Evolutionary conservation across 2,797 vertebrate species (phyloP), one percentile per base, ranked within the genome.

Genomic region (Hephaestus fuliginosus): DNA sequence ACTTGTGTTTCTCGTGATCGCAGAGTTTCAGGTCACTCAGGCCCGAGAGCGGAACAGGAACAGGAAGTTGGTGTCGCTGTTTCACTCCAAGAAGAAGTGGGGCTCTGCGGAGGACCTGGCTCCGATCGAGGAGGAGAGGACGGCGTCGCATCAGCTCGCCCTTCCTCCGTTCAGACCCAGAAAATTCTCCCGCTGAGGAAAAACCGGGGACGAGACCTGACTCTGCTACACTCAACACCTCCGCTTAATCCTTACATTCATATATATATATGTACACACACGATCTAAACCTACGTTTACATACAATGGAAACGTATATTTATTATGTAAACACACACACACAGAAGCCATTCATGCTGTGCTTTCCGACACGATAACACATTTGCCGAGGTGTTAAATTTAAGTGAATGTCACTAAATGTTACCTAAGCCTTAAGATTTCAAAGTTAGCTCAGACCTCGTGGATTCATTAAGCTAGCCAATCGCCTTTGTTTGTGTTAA

Each of bases 41-140:
- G 93, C 79, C 66, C 85, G 90, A 18, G 95, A 96, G 76, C 92
- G 94, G 2, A 92, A 92, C 79, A 87, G 91, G 74, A 95, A 96
- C 92, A 91, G 94, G 86, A 96, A 96, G 89, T 55, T 96, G 85
- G 84, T 52, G 0, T 94, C 94, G 1, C 75, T 96, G 62, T 96
- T 96, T 84, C 93, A 95, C 52, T 94, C 95, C 43, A 95, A 92
- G 88, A 89, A 91, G 77, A 94, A 88, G 82, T 93, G 94, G 94
- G 95, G 95, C 22, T 96, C 93, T 0, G 94, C 93, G 0, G 89
- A 95, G 86, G 95, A 95, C 8, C 89, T 95, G 71, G 92, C 91
- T 2, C 90, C 93, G 0, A 81, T 92, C 5, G 90, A 92, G 4
- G 91, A 95, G 78, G 82, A 89, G 90, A 89, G 90, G 80, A 72